A percentile compares a stretch with the other conserved stretches of the same genome.
These are phyloP conservation scores for Pseudochromis fuscus DNA, from an alignment of 2,797 vertebrate genomes.

Conservation along the genomic window DNA sequence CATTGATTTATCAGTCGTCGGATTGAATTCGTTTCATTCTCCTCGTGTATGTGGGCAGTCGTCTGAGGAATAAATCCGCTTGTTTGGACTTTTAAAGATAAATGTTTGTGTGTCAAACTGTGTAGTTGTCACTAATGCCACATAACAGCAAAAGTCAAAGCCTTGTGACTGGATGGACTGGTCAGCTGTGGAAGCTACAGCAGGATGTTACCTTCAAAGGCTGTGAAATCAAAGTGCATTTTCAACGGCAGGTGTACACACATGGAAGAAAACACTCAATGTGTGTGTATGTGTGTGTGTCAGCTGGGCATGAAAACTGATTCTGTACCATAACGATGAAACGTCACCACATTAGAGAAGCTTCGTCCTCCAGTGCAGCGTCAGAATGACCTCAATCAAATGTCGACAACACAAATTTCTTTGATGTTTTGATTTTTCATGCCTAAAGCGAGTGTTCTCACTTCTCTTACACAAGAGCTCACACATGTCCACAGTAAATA, in stretches of 20 bases:
- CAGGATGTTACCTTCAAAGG: conserved; percentile 43
- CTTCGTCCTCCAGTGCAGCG: too few species aligned
- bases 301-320: conserved; percentile 8
- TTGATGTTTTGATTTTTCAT: too few species aligned
- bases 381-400: too few species aligned
- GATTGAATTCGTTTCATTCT: background rate
- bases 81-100: background rate
- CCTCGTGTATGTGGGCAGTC: background rate
- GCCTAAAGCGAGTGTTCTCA: too few species aligned
- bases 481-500: background rate
- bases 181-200: conserved; percentile 6
- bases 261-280: conserved; percentile 25
- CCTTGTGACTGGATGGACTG: conserved; percentile 59
- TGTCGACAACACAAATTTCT: too few species aligned
- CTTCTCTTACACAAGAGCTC: background rate
- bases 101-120: conserved; percentile 24
- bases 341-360: background rate
- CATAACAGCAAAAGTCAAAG: conserved; percentile 29
- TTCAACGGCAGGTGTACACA: conserved; percentile 67
- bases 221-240: conserved; percentile 77
- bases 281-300: conserved; percentile 19
- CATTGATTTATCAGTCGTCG: background rate
- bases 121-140: conserved; percentile 32
- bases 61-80: conserved; percentile 13
- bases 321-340: background rate